These are phyloP conservation scores for Eulacestoma nigropectus DNA, from an alignment of 2,113 vertebrate genomes.

Conservation along the genomic window DNA sequence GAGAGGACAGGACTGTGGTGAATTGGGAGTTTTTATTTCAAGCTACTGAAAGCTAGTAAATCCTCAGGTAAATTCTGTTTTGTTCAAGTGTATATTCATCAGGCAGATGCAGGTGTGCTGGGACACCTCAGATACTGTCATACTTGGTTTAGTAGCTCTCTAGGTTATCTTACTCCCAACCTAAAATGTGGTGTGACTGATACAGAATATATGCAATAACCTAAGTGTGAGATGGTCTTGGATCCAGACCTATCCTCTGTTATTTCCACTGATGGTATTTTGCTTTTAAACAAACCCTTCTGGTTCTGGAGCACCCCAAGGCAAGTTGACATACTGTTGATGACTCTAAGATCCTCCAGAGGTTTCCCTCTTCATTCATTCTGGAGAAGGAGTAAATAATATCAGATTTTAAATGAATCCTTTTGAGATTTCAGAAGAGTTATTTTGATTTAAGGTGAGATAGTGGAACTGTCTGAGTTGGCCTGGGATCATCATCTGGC, in stretches of 20 bases:
- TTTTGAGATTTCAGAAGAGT: not conserved
- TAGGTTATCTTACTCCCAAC: not conserved
- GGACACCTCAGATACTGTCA: not conserved
- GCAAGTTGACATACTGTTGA: not conserved
- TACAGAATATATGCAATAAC: not conserved
- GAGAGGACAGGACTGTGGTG: not conserved
- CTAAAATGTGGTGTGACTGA: not conserved
- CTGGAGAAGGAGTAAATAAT: not conserved
- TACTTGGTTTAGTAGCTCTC: not conserved
- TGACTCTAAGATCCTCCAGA: not conserved
- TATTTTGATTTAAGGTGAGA: not conserved
- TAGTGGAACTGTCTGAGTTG: not conserved
- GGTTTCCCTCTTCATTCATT: not conserved
- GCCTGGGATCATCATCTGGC: not conserved
- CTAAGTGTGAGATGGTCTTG: not conserved
- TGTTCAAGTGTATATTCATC: not conserved
- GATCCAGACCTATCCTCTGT: not conserved
- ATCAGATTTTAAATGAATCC: not conserved
- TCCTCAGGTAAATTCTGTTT: not conserved
- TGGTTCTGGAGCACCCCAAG: not conserved
- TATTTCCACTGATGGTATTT: not conserved
- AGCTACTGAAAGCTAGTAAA: not conserved
- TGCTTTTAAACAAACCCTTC: not conserved
- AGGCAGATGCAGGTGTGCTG: not conserved
- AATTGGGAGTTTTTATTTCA: not conserved